Base-by-base conservation (phyloP, 2,797 vertebrate species). In the Aplochiton taeniatus region DNA sequence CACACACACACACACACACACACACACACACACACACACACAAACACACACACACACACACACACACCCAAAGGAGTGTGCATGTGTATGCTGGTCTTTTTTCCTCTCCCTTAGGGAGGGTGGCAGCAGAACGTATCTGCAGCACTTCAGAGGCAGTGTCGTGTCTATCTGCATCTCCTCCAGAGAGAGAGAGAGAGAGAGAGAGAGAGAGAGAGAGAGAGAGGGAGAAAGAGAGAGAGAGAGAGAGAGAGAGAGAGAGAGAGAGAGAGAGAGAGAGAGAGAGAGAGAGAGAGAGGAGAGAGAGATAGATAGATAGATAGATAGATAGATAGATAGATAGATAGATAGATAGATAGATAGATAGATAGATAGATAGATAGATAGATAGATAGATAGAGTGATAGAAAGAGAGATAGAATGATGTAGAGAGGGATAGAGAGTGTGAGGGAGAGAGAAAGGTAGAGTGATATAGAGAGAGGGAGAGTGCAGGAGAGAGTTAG, bases 151-250 rank as follows among this genome's bases (percentile, higher is more conserved):
- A 58, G 55, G 57, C 64, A 76, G 58, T 71, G 69, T 77, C 76
- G 71, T 65, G 61, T 65, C 62, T 64, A 73, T 78, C 65, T 78
- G 68, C 65, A 65, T 73, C 61, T 75, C 56, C 54, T 60, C 42
- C 20, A 42, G 12, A 57, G 74, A 20, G 19, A 11, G 53, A 55
- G 53, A 5, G 18, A 55, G 6, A 17, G 18, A 17, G 60, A 9
- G 3, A 48, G 46, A 78, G 47, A 79, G 46, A 54, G 10, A 17
- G 16, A 17, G 52, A 46, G 63, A 58, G 50, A 63, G 58, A 18
- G 13, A 65, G 47, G 52, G 60, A 65, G 59, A 42, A 51, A 69
- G 50, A 58, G 31, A 62, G 61, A 48, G 47, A 14, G 11, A 48
- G 14, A 48, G 47, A 54, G 18, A 57, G 69, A 43, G 59, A 53